Evolutionary conservation across 2,888 invertebrate species (phyloP).

Genomic region (Xestia xanthographa): DNA sequence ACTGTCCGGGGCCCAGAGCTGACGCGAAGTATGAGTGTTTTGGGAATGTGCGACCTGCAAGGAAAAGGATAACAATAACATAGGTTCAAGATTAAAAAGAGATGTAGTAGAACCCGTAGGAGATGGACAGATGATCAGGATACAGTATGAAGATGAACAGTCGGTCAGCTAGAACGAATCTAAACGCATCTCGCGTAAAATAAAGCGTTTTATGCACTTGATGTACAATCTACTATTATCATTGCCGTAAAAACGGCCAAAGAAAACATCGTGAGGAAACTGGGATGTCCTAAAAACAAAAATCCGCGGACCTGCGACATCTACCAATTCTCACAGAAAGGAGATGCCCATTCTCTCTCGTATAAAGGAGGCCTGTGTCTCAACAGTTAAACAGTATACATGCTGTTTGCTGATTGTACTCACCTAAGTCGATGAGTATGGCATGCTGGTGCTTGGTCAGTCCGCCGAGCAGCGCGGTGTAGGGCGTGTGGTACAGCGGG

Average conservation of each 20-base stretch:
- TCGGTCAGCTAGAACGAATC: too few relatives aligned
- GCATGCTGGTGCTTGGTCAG: slow-evolving; percentile 99
- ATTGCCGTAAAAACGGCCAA: not conserved
- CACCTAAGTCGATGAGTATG: slow-evolving; percentile 97
- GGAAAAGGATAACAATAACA: not conserved
- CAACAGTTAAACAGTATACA: not conserved
- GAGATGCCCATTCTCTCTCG: not conserved
- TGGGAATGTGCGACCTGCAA: slow-evolving; percentile 96
- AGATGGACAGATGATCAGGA: not conserved
- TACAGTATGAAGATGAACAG: not conserved
- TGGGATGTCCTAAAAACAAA: not conserved
- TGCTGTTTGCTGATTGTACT: slow-evolving; percentile 55
- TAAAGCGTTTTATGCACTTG: too few relatives aligned
- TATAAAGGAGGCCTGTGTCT: not conserved
- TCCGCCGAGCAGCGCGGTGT: slow-evolving; percentile 94
- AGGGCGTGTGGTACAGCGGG: slow-evolving; percentile 95
- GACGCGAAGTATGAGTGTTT: slow-evolving; percentile 98
- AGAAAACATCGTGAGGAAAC: not conserved
- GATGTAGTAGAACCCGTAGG: not conserved
- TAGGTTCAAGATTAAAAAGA: not conserved
- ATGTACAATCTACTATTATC: too few relatives aligned
- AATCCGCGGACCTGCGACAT: not conserved
- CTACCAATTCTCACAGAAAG: not conserved
- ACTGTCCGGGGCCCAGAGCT: slow-evolving; percentile 97
- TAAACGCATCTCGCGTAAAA: too few relatives aligned